These are phyloP conservation scores for Temnothorax rugatulus DNA, from an alignment of 2,888 invertebrate species.

Conservation along the genomic window DNA sequence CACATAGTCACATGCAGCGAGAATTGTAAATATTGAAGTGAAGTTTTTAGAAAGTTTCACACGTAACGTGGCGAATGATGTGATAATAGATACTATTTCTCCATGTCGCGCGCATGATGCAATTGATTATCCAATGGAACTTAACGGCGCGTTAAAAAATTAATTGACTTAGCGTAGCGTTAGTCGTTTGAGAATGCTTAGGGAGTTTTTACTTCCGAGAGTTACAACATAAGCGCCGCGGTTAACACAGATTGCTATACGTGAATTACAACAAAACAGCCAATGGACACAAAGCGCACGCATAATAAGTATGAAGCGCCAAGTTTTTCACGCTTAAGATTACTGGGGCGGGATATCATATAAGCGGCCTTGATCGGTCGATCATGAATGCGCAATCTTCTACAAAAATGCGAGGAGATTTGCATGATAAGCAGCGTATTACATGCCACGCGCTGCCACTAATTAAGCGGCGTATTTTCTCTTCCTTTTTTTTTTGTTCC, in stretches of 20 bases:
- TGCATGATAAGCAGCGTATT: neutral
- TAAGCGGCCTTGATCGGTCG: neutral
- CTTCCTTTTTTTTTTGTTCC: neutral
- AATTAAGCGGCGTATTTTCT: neutral
- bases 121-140: conserved; percentile 6
- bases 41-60: neutral
- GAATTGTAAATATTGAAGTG: conserved; percentile 3
- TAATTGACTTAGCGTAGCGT: conserved; percentile 18
- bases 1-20: neutral
- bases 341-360: neutral
- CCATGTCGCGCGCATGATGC: neutral
- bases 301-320: neutral
- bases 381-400: neutral
- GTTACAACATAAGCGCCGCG: conserved; percentile 20
- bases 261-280: conserved; percentile 7
- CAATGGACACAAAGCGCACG: conserved; percentile 13
- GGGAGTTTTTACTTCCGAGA: conserved; percentile 4
- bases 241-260: conserved; percentile 23
- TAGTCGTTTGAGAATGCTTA: conserved; percentile 22
- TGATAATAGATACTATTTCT: neutral
- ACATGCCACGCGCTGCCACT: neutral
- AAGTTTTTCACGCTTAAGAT: conserved; percentile 7
- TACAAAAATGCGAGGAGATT: neutral
- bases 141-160: neutral
- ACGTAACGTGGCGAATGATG: neutral